Base-by-base conservation (phyloP, 2,888 invertebrate species). In the Crioceris asparagi region DNA sequence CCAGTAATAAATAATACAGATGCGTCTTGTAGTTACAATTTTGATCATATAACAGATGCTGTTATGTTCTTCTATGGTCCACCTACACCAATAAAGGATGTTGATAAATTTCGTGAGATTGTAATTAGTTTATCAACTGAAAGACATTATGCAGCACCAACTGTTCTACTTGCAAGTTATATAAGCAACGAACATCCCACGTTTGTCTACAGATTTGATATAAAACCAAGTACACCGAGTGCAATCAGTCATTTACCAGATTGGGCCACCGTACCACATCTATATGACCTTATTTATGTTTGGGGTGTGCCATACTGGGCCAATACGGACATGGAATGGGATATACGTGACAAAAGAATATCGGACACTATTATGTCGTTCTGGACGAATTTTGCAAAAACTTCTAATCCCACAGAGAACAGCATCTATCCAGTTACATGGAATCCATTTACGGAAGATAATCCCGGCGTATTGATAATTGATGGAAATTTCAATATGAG, bases 191-290 rank as follows among this genome's bases (percentile, higher is more conserved):
- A 52, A 10, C 67, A 69, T 36, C 69, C 73, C 3, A 75, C 81
- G 2, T 85, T 73, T 52, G 68, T 79, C 2, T 85, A 86, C 55
- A 69, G 85, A 48, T 86, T 86, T 55, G 85, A 85, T 60, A 67
- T 75, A 49, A 79, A 82, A 47, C 79, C 83, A 1, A 73, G 73
- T 50, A 81, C 83, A 0, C 65, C 69, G 32, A 67, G 71, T 17
- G 77, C 74, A 3, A 71, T 72, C 30, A 74, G 75, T 18, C 76
- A 76, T 34, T 69, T 85, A 17, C 81, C 85, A 0, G 74, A 75
- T 30, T 86, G 86, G 85, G 74, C 83, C 1, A 75, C 77, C 12
- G 85, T 86, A 1, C 84, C 86, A 1, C 85, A 86, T 57, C 77
- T 83, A 60, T 84, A 78, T 48, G 87, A 87, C 60, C 69, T 86